A percentile compares a stretch with the other conserved stretches of the same genome.
Conservation (phyloP, 92 coral and sea anemone genomes). For the Meandrina meandrites region DNA sequence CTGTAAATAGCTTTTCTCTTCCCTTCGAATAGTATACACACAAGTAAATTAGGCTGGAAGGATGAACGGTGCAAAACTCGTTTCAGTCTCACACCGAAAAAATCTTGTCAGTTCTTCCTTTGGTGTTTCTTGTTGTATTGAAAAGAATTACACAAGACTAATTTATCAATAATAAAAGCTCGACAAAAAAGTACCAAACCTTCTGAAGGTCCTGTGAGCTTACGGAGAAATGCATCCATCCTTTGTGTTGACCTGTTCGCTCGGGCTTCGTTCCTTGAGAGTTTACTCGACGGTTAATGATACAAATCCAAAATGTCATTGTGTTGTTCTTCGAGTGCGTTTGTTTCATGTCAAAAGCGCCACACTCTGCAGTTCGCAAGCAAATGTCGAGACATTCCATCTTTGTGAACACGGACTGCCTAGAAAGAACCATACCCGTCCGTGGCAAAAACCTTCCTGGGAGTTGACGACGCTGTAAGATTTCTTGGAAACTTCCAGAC, state of each 20-base stretch:
- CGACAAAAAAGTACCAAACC: background rate
- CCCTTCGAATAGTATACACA: too few species aligned
- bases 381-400: conserved; percentile 15
- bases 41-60: too few species aligned
- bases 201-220: background rate
- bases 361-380: conserved; percentile 2
- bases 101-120: too few species aligned
- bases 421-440: background rate
- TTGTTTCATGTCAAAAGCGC: background rate
- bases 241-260: background rate
- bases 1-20: too few species aligned
- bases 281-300: background rate
- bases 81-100: too few species aligned
- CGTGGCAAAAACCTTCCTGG: background rate
- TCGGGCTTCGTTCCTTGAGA: background rate
- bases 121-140: too few species aligned
- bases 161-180: too few species aligned
- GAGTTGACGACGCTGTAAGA: background rate
- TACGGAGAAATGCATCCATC: background rate
- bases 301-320: background rate
- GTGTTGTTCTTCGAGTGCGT: background rate
- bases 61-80: too few species aligned
- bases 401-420: background rate
- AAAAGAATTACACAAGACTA: too few species aligned
- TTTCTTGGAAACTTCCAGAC: background rate